phyloP scores from a whole-genome alignment of 2,888 invertebrate species.

The Trypoxylon attenuatum region DNA sequence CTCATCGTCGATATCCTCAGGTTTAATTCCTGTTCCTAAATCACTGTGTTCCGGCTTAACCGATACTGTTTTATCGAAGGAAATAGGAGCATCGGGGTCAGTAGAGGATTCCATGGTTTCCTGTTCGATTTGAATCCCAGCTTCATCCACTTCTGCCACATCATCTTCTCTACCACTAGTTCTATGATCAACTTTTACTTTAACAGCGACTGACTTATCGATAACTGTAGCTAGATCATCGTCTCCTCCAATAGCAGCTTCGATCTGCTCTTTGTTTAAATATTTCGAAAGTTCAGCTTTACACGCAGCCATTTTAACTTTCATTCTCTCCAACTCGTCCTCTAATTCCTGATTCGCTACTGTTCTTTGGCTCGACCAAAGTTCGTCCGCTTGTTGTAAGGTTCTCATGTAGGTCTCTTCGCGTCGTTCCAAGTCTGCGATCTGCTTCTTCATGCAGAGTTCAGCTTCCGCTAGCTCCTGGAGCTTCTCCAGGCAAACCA shows the following conservation, averaged over 20 bases:
- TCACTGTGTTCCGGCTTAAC: constrained; percentile 12
- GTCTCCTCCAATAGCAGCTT: constrained; percentile 50
- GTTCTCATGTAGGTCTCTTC: constrained; percentile 83
- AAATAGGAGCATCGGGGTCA: constrained; percentile 1
- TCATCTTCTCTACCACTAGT: constrained; percentile 25
- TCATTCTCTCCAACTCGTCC: constrained; percentile 77
- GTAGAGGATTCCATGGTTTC: not conserved
- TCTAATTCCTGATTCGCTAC: constrained; percentile 77
- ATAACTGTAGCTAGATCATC: constrained; percentile 42
- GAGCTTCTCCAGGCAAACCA: constrained; percentile 75
- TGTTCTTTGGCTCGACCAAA: constrained; percentile 80
- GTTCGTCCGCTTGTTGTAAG: constrained; percentile 82
- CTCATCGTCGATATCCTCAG: constrained; percentile 20
- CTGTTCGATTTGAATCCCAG: not conserved
- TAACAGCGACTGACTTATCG: constrained; percentile 22
- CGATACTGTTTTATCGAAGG: constrained; percentile 6
- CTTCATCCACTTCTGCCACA: constrained; percentile 18
- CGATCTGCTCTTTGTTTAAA: constrained; percentile 76
- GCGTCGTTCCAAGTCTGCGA: constrained; percentile 80
- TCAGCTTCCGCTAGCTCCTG: constrained; percentile 77
- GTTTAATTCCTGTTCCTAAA: not conserved
- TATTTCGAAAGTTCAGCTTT: constrained; percentile 76
- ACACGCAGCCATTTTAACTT: constrained; percentile 75
- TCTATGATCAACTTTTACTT: constrained; percentile 6
- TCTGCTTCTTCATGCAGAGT: constrained; percentile 78